A percentile compares a stretch with the other conserved stretches of the same genome.
Evolutionary conservation across 2,113 vertebrate genomes (phyloP).

Genomic region (Nycticryphes semicollaris): DNA sequence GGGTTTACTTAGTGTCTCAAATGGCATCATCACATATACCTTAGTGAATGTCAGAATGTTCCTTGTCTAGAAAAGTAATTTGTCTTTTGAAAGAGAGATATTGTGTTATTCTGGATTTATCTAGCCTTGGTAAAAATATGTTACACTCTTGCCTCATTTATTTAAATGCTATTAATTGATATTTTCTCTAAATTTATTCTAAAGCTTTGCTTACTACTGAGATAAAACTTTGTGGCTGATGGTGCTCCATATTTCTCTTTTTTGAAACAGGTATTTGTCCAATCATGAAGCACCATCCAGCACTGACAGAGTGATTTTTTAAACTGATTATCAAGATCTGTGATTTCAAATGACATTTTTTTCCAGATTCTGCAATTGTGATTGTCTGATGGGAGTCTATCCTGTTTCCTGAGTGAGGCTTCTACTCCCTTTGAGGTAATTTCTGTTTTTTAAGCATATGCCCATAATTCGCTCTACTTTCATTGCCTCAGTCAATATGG

Average conservation of each 20-base stretch:
- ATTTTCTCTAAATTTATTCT: not conserved
- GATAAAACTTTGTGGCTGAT: not conserved
- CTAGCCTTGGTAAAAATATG: not conserved
- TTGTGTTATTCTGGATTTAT: not conserved
- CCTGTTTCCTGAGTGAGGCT: not conserved
- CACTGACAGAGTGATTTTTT: not conserved
- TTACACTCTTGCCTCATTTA: not conserved
- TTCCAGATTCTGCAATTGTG: not conserved
- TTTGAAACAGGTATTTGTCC: not conserved
- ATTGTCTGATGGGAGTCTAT: not conserved
- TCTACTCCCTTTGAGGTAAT: not conserved
- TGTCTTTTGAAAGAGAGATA: not conserved
- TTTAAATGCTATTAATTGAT: not conserved
- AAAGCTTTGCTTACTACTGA: not conserved
- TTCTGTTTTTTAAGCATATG: not conserved
- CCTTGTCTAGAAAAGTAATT: not conserved
- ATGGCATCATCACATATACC: not conserved
- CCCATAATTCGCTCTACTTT: not conserved
- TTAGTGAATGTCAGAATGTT: not conserved
- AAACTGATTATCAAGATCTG: not conserved
- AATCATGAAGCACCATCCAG: not conserved
- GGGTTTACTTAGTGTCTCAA: not conserved
- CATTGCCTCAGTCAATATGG: not conserved
- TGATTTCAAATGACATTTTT: not conserved
- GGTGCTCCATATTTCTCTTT: not conserved